phyloP scores from a whole-genome alignment of 2,888 invertebrate genomes.

The Drosophila infuscata region DNA sequence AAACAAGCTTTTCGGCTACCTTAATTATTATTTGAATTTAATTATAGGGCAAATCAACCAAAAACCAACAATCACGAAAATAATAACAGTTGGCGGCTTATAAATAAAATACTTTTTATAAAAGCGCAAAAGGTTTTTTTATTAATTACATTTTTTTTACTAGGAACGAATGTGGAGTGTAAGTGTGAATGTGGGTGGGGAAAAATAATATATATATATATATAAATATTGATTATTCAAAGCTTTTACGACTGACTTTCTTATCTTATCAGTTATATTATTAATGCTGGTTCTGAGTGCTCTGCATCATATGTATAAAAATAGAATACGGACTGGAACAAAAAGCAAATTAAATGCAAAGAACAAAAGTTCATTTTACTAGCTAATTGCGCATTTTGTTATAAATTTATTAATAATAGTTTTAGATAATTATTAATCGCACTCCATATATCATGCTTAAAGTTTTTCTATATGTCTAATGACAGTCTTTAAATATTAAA shows the following conservation, averaged over 20 bases:
- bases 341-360: not conserved
- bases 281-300: conserved; percentile 6
- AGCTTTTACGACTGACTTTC: not conserved
- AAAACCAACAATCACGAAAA: not conserved
- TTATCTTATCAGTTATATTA: conserved; percentile 9
- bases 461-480: not conserved
- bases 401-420: not conserved
- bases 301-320: not conserved
- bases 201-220: not conserved
- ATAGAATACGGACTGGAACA: too few species aligned
- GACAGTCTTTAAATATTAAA: not conserved
- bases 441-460: not conserved
- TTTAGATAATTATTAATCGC: not conserved
- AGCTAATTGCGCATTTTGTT: not conserved
- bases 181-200: not conserved
- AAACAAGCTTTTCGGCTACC: conserved; percentile 25
- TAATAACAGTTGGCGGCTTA: conserved; percentile 21
- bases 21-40: conserved; percentile 65
- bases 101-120: conserved; percentile 7
- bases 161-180: not conserved
- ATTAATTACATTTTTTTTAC: not conserved
- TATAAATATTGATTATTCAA: not conserved
- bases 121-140: conserved; percentile 9
- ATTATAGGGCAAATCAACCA: conserved; percentile 42
- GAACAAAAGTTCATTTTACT: not conserved